A percentile compares a stretch with the other conserved stretches of the same genome.
phyloP scores from a whole-genome alignment of 1,140 invertebrate genomes.

The Leptinotarsa undecemlineata region DNA sequence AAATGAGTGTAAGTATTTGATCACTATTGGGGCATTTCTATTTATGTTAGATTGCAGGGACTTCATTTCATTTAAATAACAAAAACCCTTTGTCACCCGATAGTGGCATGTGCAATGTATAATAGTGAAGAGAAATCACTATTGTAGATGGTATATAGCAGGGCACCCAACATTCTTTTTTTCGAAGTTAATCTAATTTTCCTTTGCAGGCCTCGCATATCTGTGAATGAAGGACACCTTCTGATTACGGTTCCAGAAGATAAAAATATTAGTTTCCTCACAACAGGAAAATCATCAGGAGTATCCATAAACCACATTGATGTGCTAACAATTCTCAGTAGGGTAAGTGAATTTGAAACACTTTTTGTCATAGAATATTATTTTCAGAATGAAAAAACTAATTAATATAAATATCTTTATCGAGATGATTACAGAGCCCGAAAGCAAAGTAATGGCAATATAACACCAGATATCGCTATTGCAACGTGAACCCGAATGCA shows the following conservation, averaged over 20 bases:
- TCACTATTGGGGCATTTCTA: no score
- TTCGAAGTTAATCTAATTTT: background rate
- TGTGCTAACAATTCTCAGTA: conserved; percentile 18
- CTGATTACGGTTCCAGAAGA: background rate
- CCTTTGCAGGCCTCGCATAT: conserved; percentile 17
- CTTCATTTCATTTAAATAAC: no score
- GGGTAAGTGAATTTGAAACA: conserved; percentile 13
- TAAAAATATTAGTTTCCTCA: conserved; percentile 20
- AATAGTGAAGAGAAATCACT: no score
- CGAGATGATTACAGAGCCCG: no score
- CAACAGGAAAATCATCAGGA: background rate
- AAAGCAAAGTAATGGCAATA: background rate
- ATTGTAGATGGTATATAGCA: background rate
- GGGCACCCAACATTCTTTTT: background rate
- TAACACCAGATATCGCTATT: background rate
- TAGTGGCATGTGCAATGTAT: no score
- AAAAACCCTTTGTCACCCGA: no score
- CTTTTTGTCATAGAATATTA: background rate
- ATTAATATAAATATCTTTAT: background rate
- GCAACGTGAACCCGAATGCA: no score
- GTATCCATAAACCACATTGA: conserved; percentile 28
- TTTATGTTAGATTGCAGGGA: no score
- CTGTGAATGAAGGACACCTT: conserved; percentile 19
- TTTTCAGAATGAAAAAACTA: background rate
- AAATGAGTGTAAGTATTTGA: no score